Base-by-base conservation (phyloP, 53 echinoderm and acorn worm genomes). In the Apostichopus leukothele region DNA sequence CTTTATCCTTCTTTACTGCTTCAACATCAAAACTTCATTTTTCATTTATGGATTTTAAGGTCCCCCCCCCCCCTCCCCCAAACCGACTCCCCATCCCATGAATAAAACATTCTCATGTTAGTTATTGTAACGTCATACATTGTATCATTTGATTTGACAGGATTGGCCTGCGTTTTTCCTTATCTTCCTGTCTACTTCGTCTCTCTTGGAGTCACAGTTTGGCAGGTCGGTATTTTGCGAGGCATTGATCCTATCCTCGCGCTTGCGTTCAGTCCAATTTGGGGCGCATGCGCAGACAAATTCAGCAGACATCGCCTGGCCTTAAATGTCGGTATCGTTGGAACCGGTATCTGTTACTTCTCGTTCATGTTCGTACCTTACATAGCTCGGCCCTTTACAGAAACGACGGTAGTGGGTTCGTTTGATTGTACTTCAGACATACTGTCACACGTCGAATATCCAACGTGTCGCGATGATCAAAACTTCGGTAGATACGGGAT, bases 131-230 rank as follows among this genome's bases (percentile, higher is more conserved):
- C 39, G 39, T 39, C 39, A 39, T 39, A 39, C 39, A 39, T 3
- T 39, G 39, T 39, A 39, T 4, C 63, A 63, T 16, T 63, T 63
- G 4, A 11, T 63, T 63, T 63, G 12, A 52, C 86, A 96, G 97
- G 91, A 12, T 84, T 90, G 84, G 90, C 93, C 12, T 93, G 94
- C 39, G 75, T 96, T 76, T 77, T 92, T 4, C 94, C 95, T 5
- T 96, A 91, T 88, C 90, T 96, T 25, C 90, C 97, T 0, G 90
- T 96, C 68, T 96, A 91, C 92, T 89, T 96, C 67, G 88, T 90
- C 76, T 92, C 92, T 53, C 90, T 96, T 27, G 97, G 97, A 20
- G 86, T 96, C 25, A 77, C 91, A 4, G 87, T 93, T 27, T 89
- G 90, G 79, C 95, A 96, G 75, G 94, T 92, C 10, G 97, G 95